Base-by-base conservation (phyloP, 1,140 invertebrate species). In the Portunus trituberculatus region DNA sequence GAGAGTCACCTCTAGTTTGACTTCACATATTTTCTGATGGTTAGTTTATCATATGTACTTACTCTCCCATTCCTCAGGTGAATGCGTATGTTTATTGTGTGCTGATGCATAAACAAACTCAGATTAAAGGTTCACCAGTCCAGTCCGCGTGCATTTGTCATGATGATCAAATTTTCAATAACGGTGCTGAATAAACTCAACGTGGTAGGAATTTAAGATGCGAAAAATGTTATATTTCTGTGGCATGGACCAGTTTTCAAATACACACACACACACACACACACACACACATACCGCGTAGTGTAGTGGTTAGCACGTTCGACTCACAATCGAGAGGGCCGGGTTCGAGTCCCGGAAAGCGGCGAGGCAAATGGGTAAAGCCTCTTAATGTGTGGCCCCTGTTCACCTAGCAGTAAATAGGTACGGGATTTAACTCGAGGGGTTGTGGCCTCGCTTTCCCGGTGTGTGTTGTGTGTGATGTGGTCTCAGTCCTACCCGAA, bases 211-310 rank as follows among this genome's bases (percentile, higher is more conserved):
- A 76, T 8, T 76, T 76, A 76, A 76, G 67, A n/a, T n/a, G 20
- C n/a, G 67, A 7, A n/a, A n/a, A n/a, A n/a, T 76, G n/a, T 20
- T 20, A 76, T 76, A 76, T n/a, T 76, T 76, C 67, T 76, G 6
- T 31, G 32, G 0, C 28, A 20, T 12, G 28, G 52, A 39, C n/a
- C 48, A 14, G 48, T 31, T 31, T 45, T 48, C 90, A 48, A 6
- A 29, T 52, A 90, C 28, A 94, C 25, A 83, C 45, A 91, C 7
- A 82, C 29, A 94, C 10, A 90, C 8, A 94, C 39, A 83, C 20
- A 91, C 31, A 90, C 67, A 94, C 59, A 89, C 87, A 94, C 87
- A 89, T 52, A 93, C 87, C n/a, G n/a, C n/a, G n/a, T n/a, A n/a
- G n/a, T n/a, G n/a, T n/a, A n/a, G n/a, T n/a, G n/a, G n/a, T n/a